A percentile compares a stretch with the other conserved stretches of the same genome.
These are phyloP conservation scores for Cygnus olor DNA, from an alignment of 2,797 vertebrate genomes.

Conservation along the genomic window DNA sequence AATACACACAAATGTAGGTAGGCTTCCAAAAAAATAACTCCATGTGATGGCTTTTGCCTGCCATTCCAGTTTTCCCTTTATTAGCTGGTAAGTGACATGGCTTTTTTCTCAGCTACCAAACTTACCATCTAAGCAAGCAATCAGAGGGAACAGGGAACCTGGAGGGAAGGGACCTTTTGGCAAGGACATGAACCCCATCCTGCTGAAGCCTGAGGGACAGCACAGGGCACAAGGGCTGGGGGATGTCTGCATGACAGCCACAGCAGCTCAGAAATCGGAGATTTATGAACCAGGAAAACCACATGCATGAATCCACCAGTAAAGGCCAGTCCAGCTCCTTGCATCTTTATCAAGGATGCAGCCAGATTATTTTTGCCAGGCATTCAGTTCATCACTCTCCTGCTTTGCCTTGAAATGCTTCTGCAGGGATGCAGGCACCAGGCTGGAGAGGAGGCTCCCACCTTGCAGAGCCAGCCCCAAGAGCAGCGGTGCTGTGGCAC, in stretches of 20 bases:
- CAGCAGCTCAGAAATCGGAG: background rate
- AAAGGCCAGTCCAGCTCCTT: background rate
- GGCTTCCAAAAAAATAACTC: background rate
- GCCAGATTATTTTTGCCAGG: background rate
- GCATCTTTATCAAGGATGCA: background rate
- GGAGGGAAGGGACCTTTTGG: background rate
- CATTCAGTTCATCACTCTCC: background rate
- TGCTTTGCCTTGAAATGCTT: background rate
- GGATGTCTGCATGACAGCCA: fast-evolving
- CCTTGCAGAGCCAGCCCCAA: background rate
- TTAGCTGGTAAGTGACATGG: background rate
- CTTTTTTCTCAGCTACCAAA: background rate
- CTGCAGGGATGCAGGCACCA: background rate
- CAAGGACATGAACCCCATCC: background rate
- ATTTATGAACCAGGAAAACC: background rate
- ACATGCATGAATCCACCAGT: background rate
- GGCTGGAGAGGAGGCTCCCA: background rate
- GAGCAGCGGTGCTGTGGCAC: fast-evolving
- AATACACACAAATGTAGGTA: background rate
- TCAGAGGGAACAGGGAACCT: background rate
- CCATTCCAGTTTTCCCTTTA: background rate
- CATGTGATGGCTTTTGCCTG: background rate
- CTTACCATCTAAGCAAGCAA: background rate
- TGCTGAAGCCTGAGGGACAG: background rate
- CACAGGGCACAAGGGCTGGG: background rate